A percentile compares a stretch with the other conserved stretches of the same genome.
Evolutionary conservation across 2,797 vertebrate species (phyloP).

Genomic region (Coranthus polyacanthus): DNA sequence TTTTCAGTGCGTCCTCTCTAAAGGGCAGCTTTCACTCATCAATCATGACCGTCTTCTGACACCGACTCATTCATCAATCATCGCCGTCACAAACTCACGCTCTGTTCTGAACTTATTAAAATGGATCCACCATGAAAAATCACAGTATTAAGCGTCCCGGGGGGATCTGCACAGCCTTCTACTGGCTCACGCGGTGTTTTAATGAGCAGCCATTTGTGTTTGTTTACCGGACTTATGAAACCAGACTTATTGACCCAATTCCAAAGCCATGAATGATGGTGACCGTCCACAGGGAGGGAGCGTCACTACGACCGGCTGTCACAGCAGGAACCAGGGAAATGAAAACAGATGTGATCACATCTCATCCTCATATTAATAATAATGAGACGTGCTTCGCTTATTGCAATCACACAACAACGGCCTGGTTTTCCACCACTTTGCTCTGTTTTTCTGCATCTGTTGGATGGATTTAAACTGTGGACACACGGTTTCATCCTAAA

Average conservation of each 20-base stretch:
- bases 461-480: no score
- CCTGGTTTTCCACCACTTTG: no score
- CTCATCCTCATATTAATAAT: background rate
- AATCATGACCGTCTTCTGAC: slow-evolving; percentile 21
- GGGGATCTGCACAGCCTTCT: background rate
- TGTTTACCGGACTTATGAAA: slow-evolving; percentile 38
- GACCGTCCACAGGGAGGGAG: background rate
- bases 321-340: background rate
- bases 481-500: no score
- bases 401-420: no score
- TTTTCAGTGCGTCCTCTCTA: background rate
- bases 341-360: background rate
- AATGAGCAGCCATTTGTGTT: slow-evolving; percentile 43
- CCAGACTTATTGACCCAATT: slow-evolving; percentile 44
- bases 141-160: slow-evolving; percentile 9
- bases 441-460: no score
- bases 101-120: slow-evolving; percentile 46
- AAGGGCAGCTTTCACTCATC: slow-evolving; percentile 38
- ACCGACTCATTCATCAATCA: slow-evolving; percentile 31
- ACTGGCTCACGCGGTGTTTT: background rate
- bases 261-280: background rate
- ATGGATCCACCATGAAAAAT: slow-evolving; percentile 47
- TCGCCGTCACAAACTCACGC: background rate
- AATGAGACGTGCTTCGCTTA: background rate
- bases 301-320: slow-evolving; percentile 16